Percentiles rank a stretch among this genome's conserved stretches.
These are phyloP conservation scores for Phoxinus phoxinus DNA, from an alignment of 2,113 vertebrate genomes.

Conservation along the genomic window DNA sequence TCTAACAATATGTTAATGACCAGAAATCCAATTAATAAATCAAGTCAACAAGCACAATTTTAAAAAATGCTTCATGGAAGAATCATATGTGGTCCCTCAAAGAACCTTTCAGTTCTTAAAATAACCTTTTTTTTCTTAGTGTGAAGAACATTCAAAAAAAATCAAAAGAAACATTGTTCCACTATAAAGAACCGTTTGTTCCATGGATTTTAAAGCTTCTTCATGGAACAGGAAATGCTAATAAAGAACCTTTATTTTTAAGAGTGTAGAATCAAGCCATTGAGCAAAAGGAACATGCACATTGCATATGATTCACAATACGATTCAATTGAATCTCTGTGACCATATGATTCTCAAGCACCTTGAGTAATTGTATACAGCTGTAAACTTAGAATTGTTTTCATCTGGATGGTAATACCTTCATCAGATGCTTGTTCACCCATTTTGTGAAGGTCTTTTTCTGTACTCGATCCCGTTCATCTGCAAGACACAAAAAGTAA, in stretches of 20 bases:
- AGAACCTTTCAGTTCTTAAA: too few species aligned
- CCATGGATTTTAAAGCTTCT: too few species aligned
- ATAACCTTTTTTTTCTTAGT: too few species aligned
- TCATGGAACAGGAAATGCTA: too few species aligned
- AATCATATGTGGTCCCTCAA: too few species aligned
- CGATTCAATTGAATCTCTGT: not conserved
- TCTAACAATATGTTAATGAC: not conserved
- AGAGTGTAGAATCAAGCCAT: not conserved
- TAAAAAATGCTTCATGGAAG: too few species aligned
- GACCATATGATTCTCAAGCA: not conserved
- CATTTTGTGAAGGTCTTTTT: constrained; percentile 99
- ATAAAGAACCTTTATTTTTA: too few species aligned
- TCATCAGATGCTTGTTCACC: constrained; percentile 97
- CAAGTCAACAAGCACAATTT: not conserved
- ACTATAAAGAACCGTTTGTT: too few species aligned
- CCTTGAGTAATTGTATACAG: not conserved
- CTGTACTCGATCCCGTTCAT: constrained; percentile 94
- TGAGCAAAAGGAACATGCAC: not conserved
- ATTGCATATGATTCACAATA: not conserved
- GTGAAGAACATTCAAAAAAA: too few species aligned
- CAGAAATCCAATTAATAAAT: not conserved
- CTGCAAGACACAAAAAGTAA: constrained; percentile 74
- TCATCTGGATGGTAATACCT: constrained; percentile 72
- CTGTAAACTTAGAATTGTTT: not conserved
- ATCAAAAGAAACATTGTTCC: too few species aligned